Base-by-base conservation (phyloP, 1,140 invertebrate genomes). In the Diabrotica undecimpunctata region DNA sequence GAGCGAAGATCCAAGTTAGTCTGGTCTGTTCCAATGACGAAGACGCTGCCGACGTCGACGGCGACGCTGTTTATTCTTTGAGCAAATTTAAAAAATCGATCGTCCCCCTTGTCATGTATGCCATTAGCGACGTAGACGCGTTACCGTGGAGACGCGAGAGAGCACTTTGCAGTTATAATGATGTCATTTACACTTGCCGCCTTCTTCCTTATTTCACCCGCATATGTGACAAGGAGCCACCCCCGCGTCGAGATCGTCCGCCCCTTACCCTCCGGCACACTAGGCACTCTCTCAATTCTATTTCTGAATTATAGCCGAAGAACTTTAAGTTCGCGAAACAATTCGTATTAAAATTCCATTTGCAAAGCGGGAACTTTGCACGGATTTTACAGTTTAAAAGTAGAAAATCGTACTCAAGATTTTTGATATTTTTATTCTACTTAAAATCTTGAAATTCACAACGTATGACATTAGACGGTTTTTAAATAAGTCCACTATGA, bases 121-220 rank as follows among this genome's bases (percentile, higher is more conserved):
- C 77, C 75, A 78, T 78, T 78, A 78, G 77, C 75, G 75, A 72
- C 66, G 69, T 63, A 55, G 65, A 62, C 68, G 64, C 74, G 75
- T 77, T 77, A 68, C 75, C 77, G 62, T 72, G 77, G 75, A 70
- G 75, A 77, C 75, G 77, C 66, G 72, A 67, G 73, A 74, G 74
- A 77, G 75, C 77, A 77, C 74, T 78, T 78, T 77, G 75, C 76
- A 77, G 76, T 78, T 78, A 78, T 78, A 78, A 78, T 78, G 77
- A 78, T 78, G 77, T 78, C 77, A 78, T 78, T 78, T 78, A 77
- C 77, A 78, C 77, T 78, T 75, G 75, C 73, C 72, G 75, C 75
- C 75, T 73, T 72, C 74, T 67, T 72, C 66, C 72, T 74, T 73
- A 74, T 72, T 73, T 73, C 69, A 72, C 70, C 70, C 73, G 66